Conservation (phyloP, 2,797 vertebrate genomes). For the Bradypodion ventrale region DNA sequence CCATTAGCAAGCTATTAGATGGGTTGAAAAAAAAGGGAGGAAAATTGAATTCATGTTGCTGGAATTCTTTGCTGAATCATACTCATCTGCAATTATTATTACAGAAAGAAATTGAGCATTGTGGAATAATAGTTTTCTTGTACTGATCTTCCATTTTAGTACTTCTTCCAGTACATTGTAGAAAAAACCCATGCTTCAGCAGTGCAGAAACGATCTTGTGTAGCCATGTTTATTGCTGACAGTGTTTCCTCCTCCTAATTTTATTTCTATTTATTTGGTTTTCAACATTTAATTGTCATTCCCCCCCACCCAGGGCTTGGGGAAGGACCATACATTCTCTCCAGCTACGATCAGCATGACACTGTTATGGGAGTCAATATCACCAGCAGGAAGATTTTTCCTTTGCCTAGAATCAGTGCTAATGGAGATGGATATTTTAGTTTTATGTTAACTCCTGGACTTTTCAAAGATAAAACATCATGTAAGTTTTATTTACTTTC, state of each 20-base stretch:
- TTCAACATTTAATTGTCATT: constrained; percentile 36
- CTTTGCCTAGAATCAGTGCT: constrained; percentile 80
- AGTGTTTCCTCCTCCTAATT: neutral
- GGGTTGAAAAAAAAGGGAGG: neutral
- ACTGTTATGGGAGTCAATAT: constrained; percentile 90
- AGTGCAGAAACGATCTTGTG: neutral
- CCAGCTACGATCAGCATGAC: constrained; percentile 83
- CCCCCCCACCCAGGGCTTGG: constrained; percentile 83
- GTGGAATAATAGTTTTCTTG: neutral
- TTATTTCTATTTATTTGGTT: neutral
- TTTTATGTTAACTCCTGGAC: constrained; percentile 94
- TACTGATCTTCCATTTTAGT: neutral
- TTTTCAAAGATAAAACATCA: constrained; percentile 89
- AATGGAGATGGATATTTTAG: constrained; percentile 85
- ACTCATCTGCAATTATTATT: neutral
- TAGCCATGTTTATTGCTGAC: too few species aligned
- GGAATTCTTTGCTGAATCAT: neutral
- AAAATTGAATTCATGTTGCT: neutral
- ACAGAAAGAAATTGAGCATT: neutral
- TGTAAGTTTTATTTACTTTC: constrained; percentile 78
- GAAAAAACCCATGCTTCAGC: neutral
- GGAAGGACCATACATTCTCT: constrained; percentile 91
- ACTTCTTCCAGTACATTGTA: neutral
- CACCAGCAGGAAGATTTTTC: constrained; percentile 87
- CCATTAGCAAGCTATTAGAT: neutral